Conservation (phyloP, 2,113 vertebrate genomes). For the Rhabdomys dilectus region DNA sequence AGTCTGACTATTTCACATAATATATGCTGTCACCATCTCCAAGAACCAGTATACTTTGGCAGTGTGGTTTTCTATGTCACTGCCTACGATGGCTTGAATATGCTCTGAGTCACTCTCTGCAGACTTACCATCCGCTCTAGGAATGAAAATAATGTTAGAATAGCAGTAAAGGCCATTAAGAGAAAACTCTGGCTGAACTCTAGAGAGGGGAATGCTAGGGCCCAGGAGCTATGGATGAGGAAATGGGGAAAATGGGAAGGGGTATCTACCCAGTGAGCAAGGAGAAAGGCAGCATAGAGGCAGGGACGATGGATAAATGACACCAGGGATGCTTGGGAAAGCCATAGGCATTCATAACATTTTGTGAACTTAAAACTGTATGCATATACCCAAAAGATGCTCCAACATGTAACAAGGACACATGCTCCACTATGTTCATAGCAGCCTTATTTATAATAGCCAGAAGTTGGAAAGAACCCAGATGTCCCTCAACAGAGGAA, state of each 20-base stretch:
- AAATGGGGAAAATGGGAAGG: neutral
- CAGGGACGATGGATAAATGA: neutral
- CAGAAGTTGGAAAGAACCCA: no score
- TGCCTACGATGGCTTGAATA: neutral
- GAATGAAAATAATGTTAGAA: constrained; percentile 81
- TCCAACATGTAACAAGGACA: no score
- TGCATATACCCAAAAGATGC: neutral
- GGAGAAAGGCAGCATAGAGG: neutral
- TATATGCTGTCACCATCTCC: neutral
- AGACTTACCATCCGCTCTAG: constrained; percentile 86
- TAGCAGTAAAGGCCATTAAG: neutral
- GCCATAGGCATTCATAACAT: neutral
- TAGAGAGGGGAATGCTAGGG: neutral
- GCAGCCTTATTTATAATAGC: no score
- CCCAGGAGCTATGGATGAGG: neutral
- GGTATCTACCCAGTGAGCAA: neutral
- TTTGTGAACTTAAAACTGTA: neutral
- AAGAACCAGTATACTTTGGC: neutral
- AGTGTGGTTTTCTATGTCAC: neutral
- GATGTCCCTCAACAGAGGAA: no score
- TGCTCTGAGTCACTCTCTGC: neutral
- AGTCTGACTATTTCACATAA: neutral
- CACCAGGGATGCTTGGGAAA: neutral
- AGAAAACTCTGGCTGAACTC: neutral
- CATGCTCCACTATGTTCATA: no score